A percentile compares a stretch with the other conserved stretches of the same genome.
phyloP scores from a whole-genome alignment of 2,113 vertebrate genomes.

The Oenanthe oenanthe region DNA sequence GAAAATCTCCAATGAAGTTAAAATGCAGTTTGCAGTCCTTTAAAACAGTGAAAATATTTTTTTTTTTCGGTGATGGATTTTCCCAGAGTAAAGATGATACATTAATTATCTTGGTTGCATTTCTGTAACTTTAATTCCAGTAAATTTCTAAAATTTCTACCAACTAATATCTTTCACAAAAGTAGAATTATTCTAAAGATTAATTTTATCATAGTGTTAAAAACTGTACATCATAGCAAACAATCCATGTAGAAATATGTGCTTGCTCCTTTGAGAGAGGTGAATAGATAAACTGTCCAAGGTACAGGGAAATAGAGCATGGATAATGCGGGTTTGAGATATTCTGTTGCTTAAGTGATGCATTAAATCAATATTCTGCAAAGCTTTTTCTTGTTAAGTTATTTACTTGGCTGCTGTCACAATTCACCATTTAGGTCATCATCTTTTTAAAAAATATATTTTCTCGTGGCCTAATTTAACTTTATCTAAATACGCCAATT shows the following conservation, averaged over 20 bases:
- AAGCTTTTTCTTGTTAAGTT: slow-evolving; percentile 89
- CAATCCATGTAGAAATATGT: slow-evolving; percentile 74
- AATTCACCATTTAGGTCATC: slow-evolving; percentile 83
- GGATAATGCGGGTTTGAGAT: slow-evolving; percentile 86
- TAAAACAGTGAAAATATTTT: slow-evolving; percentile 32
- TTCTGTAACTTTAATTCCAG: slow-evolving; percentile 28
- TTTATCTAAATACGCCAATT: slow-evolving; percentile 35
- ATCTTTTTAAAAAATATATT: slow-evolving; percentile 78
- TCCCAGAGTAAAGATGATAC: neutral
- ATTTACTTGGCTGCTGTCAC: slow-evolving; percentile 89
- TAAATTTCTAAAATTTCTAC: neutral
- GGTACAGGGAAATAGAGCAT: slow-evolving; percentile 91
- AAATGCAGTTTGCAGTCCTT: slow-evolving; percentile 52
- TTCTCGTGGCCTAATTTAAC: slow-evolving; percentile 65
- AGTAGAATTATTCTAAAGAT: slow-evolving; percentile 3
- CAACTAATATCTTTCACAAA: neutral
- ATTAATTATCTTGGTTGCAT: slow-evolving; percentile 15
- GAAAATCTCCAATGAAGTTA: slow-evolving; percentile 38
- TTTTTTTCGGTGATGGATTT: neutral
- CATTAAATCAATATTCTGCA: slow-evolving; percentile 95
- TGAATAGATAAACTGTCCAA: slow-evolving; percentile 83
- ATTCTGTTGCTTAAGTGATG: slow-evolving; percentile 85
- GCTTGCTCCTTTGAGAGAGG: slow-evolving; percentile 76
- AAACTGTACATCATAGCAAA: slow-evolving; percentile 55
- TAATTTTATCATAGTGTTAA: slow-evolving; percentile 42